A percentile compares a stretch with the other conserved stretches of the same genome.
phyloP scores from a whole-genome alignment of 2,797 vertebrate species.

The Cichlasoma orientale region DNA sequence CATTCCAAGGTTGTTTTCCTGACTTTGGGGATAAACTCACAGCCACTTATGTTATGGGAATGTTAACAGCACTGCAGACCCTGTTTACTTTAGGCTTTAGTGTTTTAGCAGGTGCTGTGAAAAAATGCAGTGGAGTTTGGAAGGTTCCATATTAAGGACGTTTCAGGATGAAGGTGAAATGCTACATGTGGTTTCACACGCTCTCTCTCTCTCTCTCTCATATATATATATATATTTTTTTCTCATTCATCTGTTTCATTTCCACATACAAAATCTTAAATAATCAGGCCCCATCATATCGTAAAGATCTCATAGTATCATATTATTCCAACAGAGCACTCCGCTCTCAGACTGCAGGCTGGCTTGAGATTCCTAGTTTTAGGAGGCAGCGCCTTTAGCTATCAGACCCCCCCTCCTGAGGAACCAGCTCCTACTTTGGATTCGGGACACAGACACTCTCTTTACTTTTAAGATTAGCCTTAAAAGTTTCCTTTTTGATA shows the following conservation, averaged over 20 bases:
- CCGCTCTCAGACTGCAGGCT: not conserved
- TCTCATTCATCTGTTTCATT: not conserved
- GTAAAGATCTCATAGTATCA: not conserved
- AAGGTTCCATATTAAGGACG: not conserved
- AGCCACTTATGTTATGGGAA: constrained; percentile 38
- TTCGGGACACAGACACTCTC: not conserved
- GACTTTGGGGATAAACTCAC: constrained; percentile 47
- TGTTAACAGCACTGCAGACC: constrained; percentile 12
- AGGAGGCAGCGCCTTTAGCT: not conserved
- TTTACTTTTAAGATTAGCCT: not conserved
- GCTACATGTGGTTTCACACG: too few relatives aligned
- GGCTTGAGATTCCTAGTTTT: not conserved
- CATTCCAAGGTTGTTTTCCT: constrained; percentile 44
- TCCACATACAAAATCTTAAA: not conserved
- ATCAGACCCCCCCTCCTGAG: not conserved
- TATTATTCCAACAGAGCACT: not conserved
- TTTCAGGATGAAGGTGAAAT: not conserved
- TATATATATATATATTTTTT: too few relatives aligned
- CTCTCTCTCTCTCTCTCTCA: too few relatives aligned
- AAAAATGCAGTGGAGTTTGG: not conserved
- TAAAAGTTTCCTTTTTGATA: not conserved
- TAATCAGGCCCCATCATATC: not conserved
- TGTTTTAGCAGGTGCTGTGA: constrained; percentile 23
- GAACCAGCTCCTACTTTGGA: not conserved
- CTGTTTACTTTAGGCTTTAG: constrained; percentile 26